These are phyloP conservation scores for Fregata magnificens DNA, from an alignment of 2,113 vertebrate genomes.

Conservation along the genomic window DNA sequence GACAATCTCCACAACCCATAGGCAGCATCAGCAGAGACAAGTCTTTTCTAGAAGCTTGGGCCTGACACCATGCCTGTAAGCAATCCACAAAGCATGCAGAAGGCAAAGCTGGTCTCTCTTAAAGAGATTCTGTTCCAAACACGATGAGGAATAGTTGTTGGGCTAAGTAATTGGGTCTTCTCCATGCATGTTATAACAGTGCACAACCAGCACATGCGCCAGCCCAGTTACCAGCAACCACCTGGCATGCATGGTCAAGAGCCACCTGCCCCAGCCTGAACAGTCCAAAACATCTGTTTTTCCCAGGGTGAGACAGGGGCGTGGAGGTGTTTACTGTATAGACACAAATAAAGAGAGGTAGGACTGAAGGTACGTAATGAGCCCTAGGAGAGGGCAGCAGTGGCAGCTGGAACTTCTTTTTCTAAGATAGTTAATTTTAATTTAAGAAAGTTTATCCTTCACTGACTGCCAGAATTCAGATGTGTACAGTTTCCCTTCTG, in stretches of 20 bases:
- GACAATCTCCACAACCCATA: not conserved
- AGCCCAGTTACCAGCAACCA: not conserved
- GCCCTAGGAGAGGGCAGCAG: not conserved
- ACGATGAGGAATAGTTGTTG: not conserved
- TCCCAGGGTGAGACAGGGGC: not conserved
- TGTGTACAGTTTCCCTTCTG: not conserved
- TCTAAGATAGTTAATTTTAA: not conserved
- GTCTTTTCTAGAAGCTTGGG: not conserved
- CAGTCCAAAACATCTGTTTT: not conserved
- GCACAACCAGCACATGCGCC: not conserved
- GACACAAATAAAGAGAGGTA: not conserved
- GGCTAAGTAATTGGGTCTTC: not conserved
- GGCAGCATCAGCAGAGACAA: not conserved
- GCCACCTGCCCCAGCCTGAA: not conserved
- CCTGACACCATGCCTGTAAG: not conserved
- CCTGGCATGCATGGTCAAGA: not conserved
- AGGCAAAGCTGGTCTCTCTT: not conserved
- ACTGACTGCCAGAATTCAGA: not conserved
- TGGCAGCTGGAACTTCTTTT: not conserved
- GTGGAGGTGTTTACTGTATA: not conserved
- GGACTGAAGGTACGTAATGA: not conserved
- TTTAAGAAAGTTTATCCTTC: not conserved
- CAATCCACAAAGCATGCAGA: not conserved
- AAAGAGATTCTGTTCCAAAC: not conserved
- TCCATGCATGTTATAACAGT: too few relatives aligned